Conservation (phyloP, 2,797 vertebrate genomes). For the Ataeniobius toweri region DNA sequence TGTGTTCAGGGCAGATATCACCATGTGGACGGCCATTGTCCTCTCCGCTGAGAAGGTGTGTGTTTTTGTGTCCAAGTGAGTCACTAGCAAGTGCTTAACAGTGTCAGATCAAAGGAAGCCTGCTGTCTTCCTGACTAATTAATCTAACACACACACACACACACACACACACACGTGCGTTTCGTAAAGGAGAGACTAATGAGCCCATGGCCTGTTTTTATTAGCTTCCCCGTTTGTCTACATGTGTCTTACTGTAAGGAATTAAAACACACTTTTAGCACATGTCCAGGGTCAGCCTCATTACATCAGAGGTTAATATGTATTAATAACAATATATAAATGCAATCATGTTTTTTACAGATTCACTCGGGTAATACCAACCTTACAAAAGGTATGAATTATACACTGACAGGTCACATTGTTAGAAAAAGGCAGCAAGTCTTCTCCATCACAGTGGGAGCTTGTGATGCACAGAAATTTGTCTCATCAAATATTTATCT, state of each 20-base stretch:
- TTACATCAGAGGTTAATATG: neutral
- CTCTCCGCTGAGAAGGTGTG: slow-evolving; percentile 14
- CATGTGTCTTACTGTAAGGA: slow-evolving; percentile 12
- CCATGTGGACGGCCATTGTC: slow-evolving; percentile 16
- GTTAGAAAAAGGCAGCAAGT: neutral
- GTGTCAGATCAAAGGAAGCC: slow-evolving; percentile 63
- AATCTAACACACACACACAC: slow-evolving; percentile 32
- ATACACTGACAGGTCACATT: neutral
- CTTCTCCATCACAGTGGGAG: neutral
- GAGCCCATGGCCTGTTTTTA: slow-evolving; percentile 42
- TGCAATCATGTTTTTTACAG: neutral
- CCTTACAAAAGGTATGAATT: no score
- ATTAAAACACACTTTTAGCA: slow-evolving; percentile 11
- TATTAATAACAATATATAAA: neutral
- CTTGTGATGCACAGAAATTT: no score
- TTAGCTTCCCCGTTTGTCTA: slow-evolving; percentile 6
- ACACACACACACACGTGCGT: slow-evolving; percentile 16
- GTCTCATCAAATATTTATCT: no score
- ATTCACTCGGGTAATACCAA: neutral
- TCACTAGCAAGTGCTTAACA: slow-evolving; percentile 44
- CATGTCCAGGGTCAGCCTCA: slow-evolving; percentile 13
- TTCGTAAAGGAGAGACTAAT: slow-evolving; percentile 43
- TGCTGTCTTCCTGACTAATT: slow-evolving; percentile 63
- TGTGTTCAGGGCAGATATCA: slow-evolving; percentile 15
- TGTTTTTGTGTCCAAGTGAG: slow-evolving; percentile 15